A percentile compares a stretch with the other conserved stretches of the same genome.
Conservation (phyloP, 2,888 invertebrate genomes). For the Dynastes grantii region DNA sequence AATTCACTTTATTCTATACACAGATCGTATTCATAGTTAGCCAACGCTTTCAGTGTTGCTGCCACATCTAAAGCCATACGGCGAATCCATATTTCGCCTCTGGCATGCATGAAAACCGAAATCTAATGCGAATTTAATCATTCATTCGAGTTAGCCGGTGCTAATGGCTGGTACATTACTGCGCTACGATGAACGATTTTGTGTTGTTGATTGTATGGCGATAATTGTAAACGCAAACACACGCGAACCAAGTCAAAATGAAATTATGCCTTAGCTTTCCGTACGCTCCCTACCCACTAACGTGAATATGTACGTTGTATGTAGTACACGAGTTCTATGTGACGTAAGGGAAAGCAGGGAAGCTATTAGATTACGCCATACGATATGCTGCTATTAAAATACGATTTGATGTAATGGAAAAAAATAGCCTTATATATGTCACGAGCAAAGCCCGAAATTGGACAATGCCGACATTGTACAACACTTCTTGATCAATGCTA, state of each 20-base stretch:
- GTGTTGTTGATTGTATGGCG: slow-evolving; percentile 2
- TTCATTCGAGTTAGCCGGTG: background rate
- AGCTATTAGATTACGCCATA: too few relatives aligned
- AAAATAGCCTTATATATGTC: too few relatives aligned
- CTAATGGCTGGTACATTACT: background rate
- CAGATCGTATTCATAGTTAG: background rate
- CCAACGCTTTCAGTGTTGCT: background rate
- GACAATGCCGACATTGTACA: too few relatives aligned
- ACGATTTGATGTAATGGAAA: too few relatives aligned
- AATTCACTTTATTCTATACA: too few relatives aligned
- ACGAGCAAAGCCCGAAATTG: too few relatives aligned
- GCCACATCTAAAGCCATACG: background rate
- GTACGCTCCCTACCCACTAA: too few relatives aligned
- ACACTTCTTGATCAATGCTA: too few relatives aligned
- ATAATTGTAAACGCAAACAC: background rate
- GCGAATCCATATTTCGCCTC: background rate
- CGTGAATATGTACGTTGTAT: too few relatives aligned
- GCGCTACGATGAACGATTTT: background rate
- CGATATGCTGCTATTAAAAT: too few relatives aligned
- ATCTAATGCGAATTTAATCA: slow-evolving; percentile 11
- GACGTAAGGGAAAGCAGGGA: too few relatives aligned
- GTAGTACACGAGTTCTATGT: too few relatives aligned
- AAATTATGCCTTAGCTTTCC: background rate
- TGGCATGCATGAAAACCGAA: background rate
- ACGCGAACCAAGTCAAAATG: slow-evolving; percentile 9